Base-by-base conservation (phyloP, 2,113 vertebrate genomes). In the Peromyscus maniculatus region DNA sequence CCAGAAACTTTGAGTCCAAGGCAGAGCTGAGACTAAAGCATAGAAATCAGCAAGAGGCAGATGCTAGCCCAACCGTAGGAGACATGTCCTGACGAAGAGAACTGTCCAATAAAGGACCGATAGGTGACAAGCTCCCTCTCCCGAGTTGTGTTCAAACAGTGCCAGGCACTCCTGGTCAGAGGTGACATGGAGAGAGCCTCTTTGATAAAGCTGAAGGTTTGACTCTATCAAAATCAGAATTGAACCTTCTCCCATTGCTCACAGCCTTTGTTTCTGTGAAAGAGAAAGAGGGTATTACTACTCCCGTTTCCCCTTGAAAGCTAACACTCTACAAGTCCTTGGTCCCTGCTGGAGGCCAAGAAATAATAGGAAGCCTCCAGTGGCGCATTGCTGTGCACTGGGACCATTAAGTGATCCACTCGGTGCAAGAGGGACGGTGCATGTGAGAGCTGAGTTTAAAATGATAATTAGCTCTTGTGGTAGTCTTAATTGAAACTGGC, bases 401-500 rank as follows among this genome's bases (percentile, higher is more conserved):
- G 93, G 95, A 92, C 97, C 82, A 94, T 95, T 93, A 96, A 96
- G 77, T 87, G 89, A 96, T 93, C 52, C 43, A 66, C 88, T 87
- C 77, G 94, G 91, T 94, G 78, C 24, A 24, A 75, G 86, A 94
- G 49, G 92, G 92, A 94, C 46, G 93, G 83, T 36, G 80, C 46
- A 13, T 43, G 78, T 79, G 93, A 82, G 77, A 97, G 87, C 75
- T 46, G 93, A 77, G 87, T 94, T 97, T 92, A 93, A 97, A 96
- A 91, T 94, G 78, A 79, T 94, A 97, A 97, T 97, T 98, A 97
- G 94, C 92, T 90, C 89, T 72, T 67, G n/a, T 36, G 95, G 91
- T 59, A 96, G 97, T 94, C 96, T 98, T 98, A 97, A 98, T 98
- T 98, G 98, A 98, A 98, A 94, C 67, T n/a, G 36, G 67, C 84